Base-by-base conservation (phyloP, 2,888 invertebrate species). In the Pecten maximus region DNA sequence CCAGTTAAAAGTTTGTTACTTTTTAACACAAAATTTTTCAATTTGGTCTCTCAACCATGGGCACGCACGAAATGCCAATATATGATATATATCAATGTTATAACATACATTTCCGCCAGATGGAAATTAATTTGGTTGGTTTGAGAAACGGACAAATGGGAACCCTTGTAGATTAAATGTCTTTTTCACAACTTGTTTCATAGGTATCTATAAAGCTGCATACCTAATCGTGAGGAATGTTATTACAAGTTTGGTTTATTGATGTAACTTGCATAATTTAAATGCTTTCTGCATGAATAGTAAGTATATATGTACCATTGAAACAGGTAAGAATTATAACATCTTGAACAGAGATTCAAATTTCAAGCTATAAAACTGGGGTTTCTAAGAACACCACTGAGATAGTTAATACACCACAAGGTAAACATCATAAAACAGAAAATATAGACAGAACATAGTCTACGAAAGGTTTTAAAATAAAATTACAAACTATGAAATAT, bases 281-380 rank as follows among this genome's bases (percentile, higher is more conserved):
- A 74, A 74, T 74, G 74, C 74, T 74, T 74, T 74, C 74, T 74
- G 74, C 74, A 74, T 35, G 74, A 74, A 28, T 35, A 74, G 35
- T 28, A 74, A 6, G 16, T 35, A 74, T 15, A 10, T 35, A 74
- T 74, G 10, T 35, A 23, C 74, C 23, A 54, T n/a, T 35, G 35
- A 74, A 74, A 74, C 74, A 12, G 28, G 74, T 35, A 74, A 74
- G 23, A 35, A 35, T 74, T 35, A 35, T 28, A 28, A 74, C 8
- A 35, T 74, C 35, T 35, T 35, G 15, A 6, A 60, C 10, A 28
- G 35, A 74, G 35, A 35, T 74, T 74, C 74, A 74, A 28, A 74
- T 74, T 23, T 35, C 10, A 35, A 74, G 35, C 35, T 6, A 28
- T 74, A 12, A 74, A 35, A 35, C 8, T 10, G 74, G 35, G 74